Evolutionary conservation across 2,797 vertebrate species (phyloP), one percentile per base, ranked within the genome.

Genomic region (Otolemur crassicaudatus): DNA sequence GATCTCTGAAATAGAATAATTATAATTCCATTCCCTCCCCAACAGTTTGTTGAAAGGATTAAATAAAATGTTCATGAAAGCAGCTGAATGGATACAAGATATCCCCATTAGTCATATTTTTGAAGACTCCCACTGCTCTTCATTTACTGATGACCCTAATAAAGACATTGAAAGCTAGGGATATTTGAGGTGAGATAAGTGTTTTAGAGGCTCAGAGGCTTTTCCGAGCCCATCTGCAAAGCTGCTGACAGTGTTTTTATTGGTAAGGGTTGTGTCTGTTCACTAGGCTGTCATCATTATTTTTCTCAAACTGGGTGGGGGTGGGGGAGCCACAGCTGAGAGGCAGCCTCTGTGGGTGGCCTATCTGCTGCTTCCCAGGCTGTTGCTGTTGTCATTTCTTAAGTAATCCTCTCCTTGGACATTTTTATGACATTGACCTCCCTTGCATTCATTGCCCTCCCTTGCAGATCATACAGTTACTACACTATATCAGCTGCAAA

Each of bases 201-300:
- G 37, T 91, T 91, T 90, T 56, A 46, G 43, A 76, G 40, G 25
- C 34, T 58, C 34, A 53, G 73, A 67, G 37, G 9, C 14, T 82
- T 93, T 85, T 37, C 37, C 77, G 40, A 95, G 85, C 56, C 80
- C 85, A 92, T 90, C 72, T 92, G 90, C 37, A 46, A 61, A 86
- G 60, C 76, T 93, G 72, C 23, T 88, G 94, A 94, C 94, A 83
- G 56, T 46, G 58, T 91, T 80, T 90, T 79, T 73, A 88, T 73
- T 81, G 77, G 29, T 40, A 61, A 93, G 25, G 31, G 53, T 40
- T 93, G 70, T 49, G 75, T 46, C 90, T 87, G 65, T 85, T 67
- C 31, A 76, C 29, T 12, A 90, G 67, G 46, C 69, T 93, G 85
- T 92, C 93, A 86, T 61, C 88, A 49, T 86, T 95, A 79, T 75